phyloP scores from a whole-genome alignment of 2,113 vertebrate species.

The Chionomys nivalis region DNA sequence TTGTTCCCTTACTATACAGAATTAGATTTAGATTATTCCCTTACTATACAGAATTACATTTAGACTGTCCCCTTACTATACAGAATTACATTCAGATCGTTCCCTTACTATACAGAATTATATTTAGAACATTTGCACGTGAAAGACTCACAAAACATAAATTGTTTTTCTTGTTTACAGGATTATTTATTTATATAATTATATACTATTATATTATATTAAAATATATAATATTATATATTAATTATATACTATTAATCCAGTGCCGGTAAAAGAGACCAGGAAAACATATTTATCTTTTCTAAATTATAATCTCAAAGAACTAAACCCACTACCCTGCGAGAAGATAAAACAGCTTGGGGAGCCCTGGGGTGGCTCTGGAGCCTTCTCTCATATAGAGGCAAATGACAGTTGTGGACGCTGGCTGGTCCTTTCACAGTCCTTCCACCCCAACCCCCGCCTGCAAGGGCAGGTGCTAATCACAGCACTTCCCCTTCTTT shows the following conservation, averaged over 20 bases:
- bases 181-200: neutral
- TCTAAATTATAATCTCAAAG: constrained; percentile 42
- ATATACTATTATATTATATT: no score
- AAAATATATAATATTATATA: no score
- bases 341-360: constrained; percentile 68
- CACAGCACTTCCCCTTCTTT: constrained; percentile 85
- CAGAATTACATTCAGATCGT: neutral
- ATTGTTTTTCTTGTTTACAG: constrained; percentile 35
- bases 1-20: neutral
- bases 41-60: neutral
- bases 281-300: constrained; percentile 52
- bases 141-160: neutral
- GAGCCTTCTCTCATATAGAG: constrained; percentile 80
- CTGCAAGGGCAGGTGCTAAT: constrained; percentile 80
- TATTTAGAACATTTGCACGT: neutral
- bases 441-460: constrained; percentile 75
- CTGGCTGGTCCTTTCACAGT: constrained; percentile 81
- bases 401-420: constrained; percentile 75
- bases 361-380: constrained; percentile 30
- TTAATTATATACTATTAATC: neutral
- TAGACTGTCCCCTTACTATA: neutral
- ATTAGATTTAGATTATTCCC: neutral
- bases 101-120: neutral
- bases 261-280: neutral
- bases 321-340: neutral